Evolutionary conservation across 1,140 invertebrate genomes (phyloP).

Genomic region (Panulirus ornatus): DNA sequence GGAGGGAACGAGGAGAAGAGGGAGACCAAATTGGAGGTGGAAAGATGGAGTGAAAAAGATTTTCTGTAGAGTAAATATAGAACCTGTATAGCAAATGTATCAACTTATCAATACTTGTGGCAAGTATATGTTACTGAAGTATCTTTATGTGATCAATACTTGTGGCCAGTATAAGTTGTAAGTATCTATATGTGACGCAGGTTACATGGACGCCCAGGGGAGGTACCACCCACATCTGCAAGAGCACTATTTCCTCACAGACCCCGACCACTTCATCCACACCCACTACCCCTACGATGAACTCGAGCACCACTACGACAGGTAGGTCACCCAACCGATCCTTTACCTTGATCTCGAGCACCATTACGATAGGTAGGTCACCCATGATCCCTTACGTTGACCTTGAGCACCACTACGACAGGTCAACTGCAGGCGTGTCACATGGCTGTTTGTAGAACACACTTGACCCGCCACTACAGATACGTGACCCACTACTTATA

Average conservation of each 20-base stretch:
- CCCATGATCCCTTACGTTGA: constrained; percentile 79
- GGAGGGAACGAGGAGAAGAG: no score
- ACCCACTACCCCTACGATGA: constrained; percentile 81
- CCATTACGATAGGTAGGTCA: constrained; percentile 77
- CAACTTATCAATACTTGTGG: no score
- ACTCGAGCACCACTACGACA: constrained; percentile 77
- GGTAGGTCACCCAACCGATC: constrained; percentile 75
- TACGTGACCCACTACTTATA: neutral
- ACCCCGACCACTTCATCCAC: constrained; percentile 81
- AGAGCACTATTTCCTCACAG: constrained; percentile 80
- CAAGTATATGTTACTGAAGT: no score
- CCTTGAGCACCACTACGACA: constrained; percentile 77
- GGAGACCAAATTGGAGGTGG: no score
- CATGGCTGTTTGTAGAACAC: neutral
- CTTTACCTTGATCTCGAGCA: constrained; percentile 79
- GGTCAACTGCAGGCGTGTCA: no score
- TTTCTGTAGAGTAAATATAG: no score
- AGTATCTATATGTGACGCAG: no score
- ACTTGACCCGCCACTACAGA: neutral
- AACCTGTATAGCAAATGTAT: no score
- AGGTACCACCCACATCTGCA: constrained; percentile 76
- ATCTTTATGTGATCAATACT: no score
- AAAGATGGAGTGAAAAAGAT: no score
- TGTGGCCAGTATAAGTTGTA: no score
- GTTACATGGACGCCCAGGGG: constrained; percentile 77